Percentiles rank a stretch among this genome's conserved stretches.
These are phyloP conservation scores for Lepidurus arcticus DNA, from an alignment of 1,140 invertebrate species.

Conservation along the genomic window DNA sequence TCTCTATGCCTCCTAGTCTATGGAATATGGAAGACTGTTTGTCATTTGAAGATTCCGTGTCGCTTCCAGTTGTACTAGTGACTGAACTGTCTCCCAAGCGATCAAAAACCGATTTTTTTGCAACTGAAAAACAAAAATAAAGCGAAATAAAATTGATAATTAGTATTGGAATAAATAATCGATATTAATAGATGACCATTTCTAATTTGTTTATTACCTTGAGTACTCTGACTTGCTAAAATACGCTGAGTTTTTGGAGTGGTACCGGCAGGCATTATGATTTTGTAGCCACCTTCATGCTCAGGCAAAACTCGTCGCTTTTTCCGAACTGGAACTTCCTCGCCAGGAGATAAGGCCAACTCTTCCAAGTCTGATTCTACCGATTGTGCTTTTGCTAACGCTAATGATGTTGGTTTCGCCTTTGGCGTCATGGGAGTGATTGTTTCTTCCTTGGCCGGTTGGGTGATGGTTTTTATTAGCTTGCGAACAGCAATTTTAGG, in stretches of 20 bases:
- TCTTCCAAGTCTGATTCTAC: conserved; percentile 35
- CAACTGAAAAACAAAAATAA: conserved; percentile 26
- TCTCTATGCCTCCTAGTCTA: not conserved
- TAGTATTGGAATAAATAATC: not conserved
- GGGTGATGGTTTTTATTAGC: not conserved
- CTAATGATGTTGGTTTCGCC: not conserved
- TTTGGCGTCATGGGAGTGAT: not conserved
- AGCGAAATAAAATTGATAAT: not conserved
- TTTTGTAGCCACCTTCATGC: conserved; percentile 46
- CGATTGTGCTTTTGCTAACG: conserved; percentile 25
- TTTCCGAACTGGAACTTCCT: conserved; percentile 42
- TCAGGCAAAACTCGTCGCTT: conserved; percentile 46
- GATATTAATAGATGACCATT: not conserved
- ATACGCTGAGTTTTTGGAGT: conserved; percentile 45
- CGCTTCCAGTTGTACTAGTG: conserved; percentile 29
- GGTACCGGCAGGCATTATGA: conserved; percentile 47
- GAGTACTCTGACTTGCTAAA: conserved; percentile 41
- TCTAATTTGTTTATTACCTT: conserved; percentile 34
- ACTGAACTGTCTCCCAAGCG: conserved; percentile 41
- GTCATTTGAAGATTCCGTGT: not conserved
- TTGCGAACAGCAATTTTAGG: conserved; percentile 24
- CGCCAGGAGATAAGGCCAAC: not conserved
- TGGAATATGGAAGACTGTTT: conserved; percentile 4
- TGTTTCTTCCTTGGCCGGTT: conserved; percentile 27
- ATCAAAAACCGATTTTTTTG: conserved; percentile 41